Base-by-base conservation (phyloP, 35 echinoderm and acorn worm species). In the Ptychodera flava region DNA sequence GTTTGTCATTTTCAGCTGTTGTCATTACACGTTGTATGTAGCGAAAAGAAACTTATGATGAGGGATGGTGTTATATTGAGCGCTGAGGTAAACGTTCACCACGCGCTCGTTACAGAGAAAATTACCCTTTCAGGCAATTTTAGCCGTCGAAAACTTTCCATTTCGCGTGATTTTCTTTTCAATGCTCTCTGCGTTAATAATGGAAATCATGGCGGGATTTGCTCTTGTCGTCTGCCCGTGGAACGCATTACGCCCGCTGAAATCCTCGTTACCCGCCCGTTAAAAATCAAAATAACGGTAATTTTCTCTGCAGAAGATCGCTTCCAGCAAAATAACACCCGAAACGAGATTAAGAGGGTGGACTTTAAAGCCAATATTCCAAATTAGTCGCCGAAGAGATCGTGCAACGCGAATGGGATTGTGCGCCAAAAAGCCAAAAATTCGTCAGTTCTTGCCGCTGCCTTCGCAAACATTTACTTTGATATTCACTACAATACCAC, bases 251-350 rank as follows among this genome's bases (percentile, higher is more conserved):
- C 45, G 45, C 45, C 45, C 22, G 45, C 45, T 64, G 22, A 64
- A 64, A 64, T 64, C 6, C 45, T 64, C 45, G 45, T 64, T 64
- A 64, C 45, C 45, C 22, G 22, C 22, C 45, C 22, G 45, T 64
- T 64, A 64, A 64, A n/a, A 64, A 64, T 64, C 45, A 64, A 64
- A 64, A 64, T 64, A 64, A 64, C 45, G 45, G 45, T 64, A 64
- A 64, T 64, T 64, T 64, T 64, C 45, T 64, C 45, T 64, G 45
- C 22, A 64, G 22, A 64, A 64, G 45, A 64, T 64, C 45, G 45
- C 45, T 64, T 12, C 45, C 22, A 64, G 45, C 22, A 64, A 64
- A 64, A 64, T 64, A 64, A 64, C 45, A 64, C 45, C 45, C 45
- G 22, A 64, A 64, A 64, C 22, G 22, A 64, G 45, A 64, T 64